Evolutionary conservation across 1,140 invertebrate species (phyloP).

Genomic region (Cotesia typhae): DNA sequence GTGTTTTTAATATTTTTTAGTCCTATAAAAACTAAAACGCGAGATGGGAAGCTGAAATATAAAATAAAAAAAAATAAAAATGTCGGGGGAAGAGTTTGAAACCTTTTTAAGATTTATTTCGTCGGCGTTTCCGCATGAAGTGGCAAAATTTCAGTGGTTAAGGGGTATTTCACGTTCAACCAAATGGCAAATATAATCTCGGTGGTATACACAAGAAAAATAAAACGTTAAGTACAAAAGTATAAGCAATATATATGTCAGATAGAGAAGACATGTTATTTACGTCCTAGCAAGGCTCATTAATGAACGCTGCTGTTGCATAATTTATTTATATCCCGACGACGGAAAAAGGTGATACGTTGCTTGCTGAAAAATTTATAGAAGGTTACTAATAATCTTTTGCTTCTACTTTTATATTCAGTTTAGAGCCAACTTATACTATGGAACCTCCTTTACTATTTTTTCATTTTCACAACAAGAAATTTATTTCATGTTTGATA

Average conservation of each 20-base stretch:
- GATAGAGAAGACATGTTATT: constrained; percentile 28
- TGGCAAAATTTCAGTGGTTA: constrained; percentile 28
- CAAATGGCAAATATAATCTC: constrained; percentile 27
- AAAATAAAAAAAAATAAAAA: constrained; percentile 6
- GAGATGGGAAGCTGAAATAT: neutral
- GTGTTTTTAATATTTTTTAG: no score
- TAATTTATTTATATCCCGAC: constrained; percentile 35
- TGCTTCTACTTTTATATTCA: neutral
- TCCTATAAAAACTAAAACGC: neutral
- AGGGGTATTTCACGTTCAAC: constrained; percentile 18
- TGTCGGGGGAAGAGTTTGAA: neutral
- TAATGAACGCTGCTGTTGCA: constrained; percentile 37
- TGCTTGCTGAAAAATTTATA: constrained; percentile 27
- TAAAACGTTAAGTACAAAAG: neutral
- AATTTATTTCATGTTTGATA: neutral
- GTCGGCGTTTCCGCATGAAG: constrained; percentile 27
- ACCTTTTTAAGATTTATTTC: constrained; percentile 31
- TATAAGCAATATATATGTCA: constrained; percentile 2
- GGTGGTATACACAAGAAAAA: neutral
- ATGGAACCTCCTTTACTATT: neutral
- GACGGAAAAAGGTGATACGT: constrained; percentile 27
- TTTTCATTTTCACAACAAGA: neutral
- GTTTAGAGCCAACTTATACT: neutral
- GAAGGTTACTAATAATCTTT: constrained; percentile 13
- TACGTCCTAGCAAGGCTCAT: constrained; percentile 27